Evolutionary conservation across 2,113 vertebrate species (phyloP), one percentile per base, ranked within the genome.

Genomic region (Gambusia affinis): DNA sequence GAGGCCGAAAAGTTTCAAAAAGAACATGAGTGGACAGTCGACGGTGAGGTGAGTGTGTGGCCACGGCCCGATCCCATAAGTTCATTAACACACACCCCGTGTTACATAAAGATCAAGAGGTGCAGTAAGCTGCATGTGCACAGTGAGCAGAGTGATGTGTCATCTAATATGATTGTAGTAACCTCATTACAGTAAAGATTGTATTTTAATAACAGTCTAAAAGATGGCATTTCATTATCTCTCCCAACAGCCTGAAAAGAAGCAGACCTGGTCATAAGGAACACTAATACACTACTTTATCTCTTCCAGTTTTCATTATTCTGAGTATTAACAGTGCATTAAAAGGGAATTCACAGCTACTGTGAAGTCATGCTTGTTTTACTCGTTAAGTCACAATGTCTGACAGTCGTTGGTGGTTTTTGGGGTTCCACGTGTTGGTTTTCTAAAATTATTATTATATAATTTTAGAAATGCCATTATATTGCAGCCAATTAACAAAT

Each of bases 1-100:
- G 93, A 95, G 83, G 97, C 97, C 11, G 97, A 98, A 78, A 92
- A 82, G 27, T 93, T 96, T 63, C 97, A 99, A 87, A 93, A 89
- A 73, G 91, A 94, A 0, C 96, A 98, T 86, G 87, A 88, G 61
- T 99, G 97, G 97, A 93, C 90, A 62, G 95, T 96, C 33, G 94
- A 96, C 67, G 95, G 95, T 72, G 94, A 94, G 86, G 97, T 98
- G 95, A 96, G 95, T 54, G 54, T 67, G 61, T 6, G 8, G 27
- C 70, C 15, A 24, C 61, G 17, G 57, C 31, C 27, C 1, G 4
- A 33, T 73, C 17, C 10, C 29, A 78, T 79, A 6, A n/a, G 37
- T 73, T 70, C 75, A 70, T 82, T 82, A 83, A 57, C 61, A 33
- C 61, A 30, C 27, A 0, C 31, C 51, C 71, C 67, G 60, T 27